Conservation (phyloP, 2,113 vertebrate genomes). For the Eulemur rufifrons region DNA sequence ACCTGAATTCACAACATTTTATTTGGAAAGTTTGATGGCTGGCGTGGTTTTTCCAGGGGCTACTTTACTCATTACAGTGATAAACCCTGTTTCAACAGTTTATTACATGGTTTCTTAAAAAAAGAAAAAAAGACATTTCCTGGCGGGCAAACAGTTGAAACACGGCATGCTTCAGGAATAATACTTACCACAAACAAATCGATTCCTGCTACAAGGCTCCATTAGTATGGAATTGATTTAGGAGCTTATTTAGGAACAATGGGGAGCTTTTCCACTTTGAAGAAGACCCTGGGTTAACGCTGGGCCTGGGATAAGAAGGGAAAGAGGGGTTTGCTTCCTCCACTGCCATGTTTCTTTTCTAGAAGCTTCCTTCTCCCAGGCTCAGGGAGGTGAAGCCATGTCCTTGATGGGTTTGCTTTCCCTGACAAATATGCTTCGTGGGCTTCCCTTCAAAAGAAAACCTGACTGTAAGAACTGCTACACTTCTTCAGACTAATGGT, state of each 20-base stretch:
- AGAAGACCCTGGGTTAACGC: neutral
- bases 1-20: slow-evolving; percentile 28
- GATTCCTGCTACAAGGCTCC: neutral
- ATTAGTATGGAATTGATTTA: neutral
- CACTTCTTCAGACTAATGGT: neutral
- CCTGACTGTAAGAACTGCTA: neutral
- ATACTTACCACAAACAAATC: neutral
- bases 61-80: neutral
- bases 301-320: neutral
- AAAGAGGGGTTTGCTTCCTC: neutral
- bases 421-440: neutral
- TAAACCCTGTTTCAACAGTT: slow-evolving; percentile 48
- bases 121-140: slow-evolving; percentile 1
- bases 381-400: neutral
- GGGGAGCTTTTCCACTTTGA: neutral
- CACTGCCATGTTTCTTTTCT: neutral
- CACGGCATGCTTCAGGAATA: neutral
- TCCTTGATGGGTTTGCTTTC: neutral
- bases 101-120: slow-evolving; percentile 24
- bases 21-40: slow-evolving; percentile 47
- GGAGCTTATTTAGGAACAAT: neutral
- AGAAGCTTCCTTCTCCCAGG: neutral
- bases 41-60: neutral
- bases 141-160: neutral
- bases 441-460: slow-evolving; percentile 8